These are phyloP conservation scores for Ataeniobius toweri DNA, from an alignment of 2,797 vertebrate genomes.

Conservation along the genomic window DNA sequence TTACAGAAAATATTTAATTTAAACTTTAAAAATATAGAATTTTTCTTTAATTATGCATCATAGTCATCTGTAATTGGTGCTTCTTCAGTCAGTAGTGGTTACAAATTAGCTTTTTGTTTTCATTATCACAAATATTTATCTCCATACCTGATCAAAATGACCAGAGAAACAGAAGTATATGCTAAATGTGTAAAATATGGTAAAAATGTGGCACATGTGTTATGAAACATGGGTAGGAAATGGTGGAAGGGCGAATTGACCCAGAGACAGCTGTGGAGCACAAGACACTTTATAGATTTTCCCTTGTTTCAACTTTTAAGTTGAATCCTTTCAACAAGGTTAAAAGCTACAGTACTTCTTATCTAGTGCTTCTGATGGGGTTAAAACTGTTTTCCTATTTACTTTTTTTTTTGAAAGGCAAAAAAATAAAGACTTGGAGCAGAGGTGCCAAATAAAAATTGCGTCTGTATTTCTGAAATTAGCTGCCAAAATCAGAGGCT, in stretches of 20 bases:
- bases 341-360: background rate
- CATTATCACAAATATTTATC: background rate
- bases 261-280: background rate
- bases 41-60: background rate
- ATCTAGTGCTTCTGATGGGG: background rate
- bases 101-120: background rate
- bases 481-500: background rate
- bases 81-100: background rate
- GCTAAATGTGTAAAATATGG: background rate
- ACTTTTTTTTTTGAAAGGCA: background rate
- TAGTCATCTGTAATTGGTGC: background rate
- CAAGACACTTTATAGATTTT: conserved; percentile 8
- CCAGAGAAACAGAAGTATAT: background rate
- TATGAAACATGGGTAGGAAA: background rate
- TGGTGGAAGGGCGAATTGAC: background rate
- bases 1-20: background rate
- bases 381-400: no score
- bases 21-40: background rate
- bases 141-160: background rate
- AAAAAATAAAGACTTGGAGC: background rate
- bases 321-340: background rate
- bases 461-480: background rate
- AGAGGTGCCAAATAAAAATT: background rate
- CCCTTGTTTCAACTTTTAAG: background rate
- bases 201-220: background rate